Evolutionary conservation across 1,140 invertebrate genomes (phyloP), one percentile per base, ranked within the genome.

Genomic region (Melipona quadrifasciata): DNA sequence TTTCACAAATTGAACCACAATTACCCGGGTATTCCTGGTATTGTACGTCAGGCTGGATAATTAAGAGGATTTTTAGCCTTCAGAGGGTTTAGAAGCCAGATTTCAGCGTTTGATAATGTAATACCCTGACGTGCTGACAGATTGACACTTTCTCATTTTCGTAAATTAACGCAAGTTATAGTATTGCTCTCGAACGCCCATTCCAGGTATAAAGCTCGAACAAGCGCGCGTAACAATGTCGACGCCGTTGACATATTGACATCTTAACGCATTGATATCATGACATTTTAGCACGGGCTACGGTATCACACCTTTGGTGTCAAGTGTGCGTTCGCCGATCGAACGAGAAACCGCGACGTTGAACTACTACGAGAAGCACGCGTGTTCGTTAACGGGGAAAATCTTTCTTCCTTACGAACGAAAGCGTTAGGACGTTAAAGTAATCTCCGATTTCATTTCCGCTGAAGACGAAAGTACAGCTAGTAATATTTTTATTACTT

Each of bases 61-160:
- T 34, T 34, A 31, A 34, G 8, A 17, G 31, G 31, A 27, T 76
- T 39, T 76, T 47, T 51, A 39, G 39, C 39, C 39, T 39, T 39
- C 6, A 24, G 58, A 61, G 31, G 6, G 53, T 51, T 77, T 65
- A 24, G 5, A 39, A 55, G 61, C 6, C 2, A 34, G 12, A 57
- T 34, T 68, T 76, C 19, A n/a, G 24, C 51, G 12, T 6, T 0
- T 19, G 39, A 55, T 76, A 77, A 76, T 82, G 53, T 53, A 34
- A 57, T 34, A 31, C 10, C 12, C 31, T 3, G 31, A 58, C 73
- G 34, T 10, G 73, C 4, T 27, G 81, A 82, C 64, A 77, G 64
- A 82, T 82, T 82, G 81, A 82, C 81, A 82, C 34, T 82, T 82
- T 68, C 81, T 77, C 81, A 82, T 77, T 82, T 82, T 82, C 81